A percentile compares a stretch with the other conserved stretches of the same genome.
These are phyloP conservation scores for Yponomeuta cagnagella DNA, from an alignment of 2,888 invertebrate species.

Conservation along the genomic window DNA sequence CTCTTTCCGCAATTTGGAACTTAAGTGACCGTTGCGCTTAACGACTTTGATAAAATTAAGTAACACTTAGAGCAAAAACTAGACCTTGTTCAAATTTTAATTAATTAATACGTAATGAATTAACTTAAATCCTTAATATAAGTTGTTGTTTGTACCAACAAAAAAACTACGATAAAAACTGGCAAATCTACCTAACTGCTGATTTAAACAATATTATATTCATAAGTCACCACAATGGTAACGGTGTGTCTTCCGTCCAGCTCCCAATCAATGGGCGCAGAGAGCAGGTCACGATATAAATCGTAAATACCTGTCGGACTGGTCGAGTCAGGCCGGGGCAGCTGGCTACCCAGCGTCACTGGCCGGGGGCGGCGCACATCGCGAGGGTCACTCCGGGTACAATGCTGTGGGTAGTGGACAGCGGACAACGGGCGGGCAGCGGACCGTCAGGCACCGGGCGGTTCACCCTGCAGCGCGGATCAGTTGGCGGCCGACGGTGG, in stretches of 20 bases:
- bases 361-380: background rate
- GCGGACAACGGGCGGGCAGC: conserved; percentile 10
- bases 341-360: conserved; percentile 14
- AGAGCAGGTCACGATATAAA: conserved; percentile 40
- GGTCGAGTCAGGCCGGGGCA: conserved; percentile 17
- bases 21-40: background rate
- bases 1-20: conserved; percentile 1
- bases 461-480: conserved; percentile 18
- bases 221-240: background rate
- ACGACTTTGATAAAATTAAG: background rate
- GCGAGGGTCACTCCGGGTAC: conserved; percentile 58
- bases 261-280: conserved; percentile 34
- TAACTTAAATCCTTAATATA: background rate
- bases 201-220: background rate
- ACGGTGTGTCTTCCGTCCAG: conserved; percentile 25
- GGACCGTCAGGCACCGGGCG: background rate
- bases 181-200: background rate
- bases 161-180: background rate
- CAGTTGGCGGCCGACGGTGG: conserved; percentile 48
- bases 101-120: background rate
- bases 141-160: background rate
- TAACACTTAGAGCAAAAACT: background rate
- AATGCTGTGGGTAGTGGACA: conserved; percentile 29
- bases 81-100: background rate
- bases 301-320: conserved; percentile 54